Conservation (phyloP, 2,888 invertebrate genomes). For the Eulithis testata region DNA sequence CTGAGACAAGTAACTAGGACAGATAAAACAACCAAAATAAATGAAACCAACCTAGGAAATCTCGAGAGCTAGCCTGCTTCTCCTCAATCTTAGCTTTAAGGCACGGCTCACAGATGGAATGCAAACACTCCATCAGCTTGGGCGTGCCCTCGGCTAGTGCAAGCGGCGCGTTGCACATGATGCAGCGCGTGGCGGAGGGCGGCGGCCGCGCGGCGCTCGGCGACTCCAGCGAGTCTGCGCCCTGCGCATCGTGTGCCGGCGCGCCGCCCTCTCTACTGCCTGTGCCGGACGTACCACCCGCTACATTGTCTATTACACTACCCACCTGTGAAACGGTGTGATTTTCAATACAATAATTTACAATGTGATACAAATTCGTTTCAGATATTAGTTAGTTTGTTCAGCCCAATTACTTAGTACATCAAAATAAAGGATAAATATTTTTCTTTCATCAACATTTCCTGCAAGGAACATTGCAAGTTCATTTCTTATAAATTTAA, state of each 20-base stretch:
- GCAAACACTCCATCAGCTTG: slow-evolving; percentile 94
- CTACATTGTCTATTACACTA: slow-evolving; percentile 18
- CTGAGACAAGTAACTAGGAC: background rate
- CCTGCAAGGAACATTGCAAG: no score
- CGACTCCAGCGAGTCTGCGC: slow-evolving; percentile 73
- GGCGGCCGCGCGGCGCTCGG: slow-evolving; percentile 58
- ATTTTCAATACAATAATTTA: no score
- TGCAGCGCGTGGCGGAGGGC: slow-evolving; percentile 77
- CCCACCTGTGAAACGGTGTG: slow-evolving; percentile 11
- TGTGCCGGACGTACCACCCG: slow-evolving; percentile 31
- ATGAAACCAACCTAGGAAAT: slow-evolving; percentile 64
- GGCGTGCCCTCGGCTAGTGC: slow-evolving; percentile 82
- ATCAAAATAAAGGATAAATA: no score
- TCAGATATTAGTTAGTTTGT: no score
- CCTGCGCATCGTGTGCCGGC: slow-evolving; percentile 46
- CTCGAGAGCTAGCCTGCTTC: slow-evolving; percentile 64
- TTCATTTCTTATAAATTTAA: no score
- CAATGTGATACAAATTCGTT: no score
- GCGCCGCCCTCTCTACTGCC: slow-evolving; percentile 37
- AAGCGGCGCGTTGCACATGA: slow-evolving; percentile 74
- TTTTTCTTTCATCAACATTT: no score
- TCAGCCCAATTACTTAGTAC: no score
- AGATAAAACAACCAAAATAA: background rate
- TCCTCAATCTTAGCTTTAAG: slow-evolving; percentile 87
- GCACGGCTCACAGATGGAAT: slow-evolving; percentile 92